Evolutionary conservation across 2,888 invertebrate genomes (phyloP).

Genomic region (Hedya salicella): DNA sequence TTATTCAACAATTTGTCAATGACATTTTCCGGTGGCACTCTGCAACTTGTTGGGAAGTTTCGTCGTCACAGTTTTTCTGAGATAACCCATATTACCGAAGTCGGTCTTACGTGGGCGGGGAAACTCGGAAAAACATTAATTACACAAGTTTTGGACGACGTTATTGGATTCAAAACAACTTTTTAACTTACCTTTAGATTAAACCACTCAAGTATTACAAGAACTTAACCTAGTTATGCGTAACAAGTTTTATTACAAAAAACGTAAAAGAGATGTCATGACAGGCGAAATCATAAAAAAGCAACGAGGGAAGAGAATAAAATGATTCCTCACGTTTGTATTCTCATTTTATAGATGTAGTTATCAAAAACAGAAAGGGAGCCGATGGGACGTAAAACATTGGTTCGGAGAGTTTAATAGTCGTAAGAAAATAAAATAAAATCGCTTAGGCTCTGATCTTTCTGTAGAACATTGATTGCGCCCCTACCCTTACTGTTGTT

Average conservation of each 20-base stretch:
- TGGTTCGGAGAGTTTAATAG: slow-evolving; percentile 60
- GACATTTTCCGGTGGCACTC: slow-evolving; percentile 52
- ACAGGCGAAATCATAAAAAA: slow-evolving; percentile 31
- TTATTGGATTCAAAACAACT: slow-evolving; percentile 24
- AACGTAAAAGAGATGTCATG: slow-evolving; percentile 25
- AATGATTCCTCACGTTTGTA: slow-evolving; percentile 24
- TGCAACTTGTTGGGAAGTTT: slow-evolving; percentile 52
- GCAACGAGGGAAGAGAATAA: slow-evolving; percentile 31
- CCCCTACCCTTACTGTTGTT: slow-evolving; percentile 70
- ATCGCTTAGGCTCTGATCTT: slow-evolving; percentile 66
- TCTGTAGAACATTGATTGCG: slow-evolving; percentile 76
- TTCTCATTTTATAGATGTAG: slow-evolving; percentile 34
- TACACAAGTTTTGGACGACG: slow-evolving; percentile 53
- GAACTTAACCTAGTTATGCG: no score
- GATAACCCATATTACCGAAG: slow-evolving; percentile 53
- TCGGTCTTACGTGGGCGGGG: slow-evolving; percentile 52
- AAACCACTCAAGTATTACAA: slow-evolving; percentile 4
- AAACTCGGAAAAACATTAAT: slow-evolving; percentile 62
- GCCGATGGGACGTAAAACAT: slow-evolving; percentile 35
- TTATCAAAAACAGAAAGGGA: slow-evolving; percentile 38
- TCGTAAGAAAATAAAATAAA: slow-evolving; percentile 63
- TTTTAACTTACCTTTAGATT: slow-evolving; percentile 3
- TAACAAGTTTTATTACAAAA: slow-evolving; percentile 17
- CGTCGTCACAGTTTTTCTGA: slow-evolving; percentile 49
- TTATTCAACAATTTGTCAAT: slow-evolving; percentile 54